These are phyloP conservation scores for Paratrypauchen microcephalus DNA, from an alignment of 2,797 vertebrate species.

Conservation along the genomic window DNA sequence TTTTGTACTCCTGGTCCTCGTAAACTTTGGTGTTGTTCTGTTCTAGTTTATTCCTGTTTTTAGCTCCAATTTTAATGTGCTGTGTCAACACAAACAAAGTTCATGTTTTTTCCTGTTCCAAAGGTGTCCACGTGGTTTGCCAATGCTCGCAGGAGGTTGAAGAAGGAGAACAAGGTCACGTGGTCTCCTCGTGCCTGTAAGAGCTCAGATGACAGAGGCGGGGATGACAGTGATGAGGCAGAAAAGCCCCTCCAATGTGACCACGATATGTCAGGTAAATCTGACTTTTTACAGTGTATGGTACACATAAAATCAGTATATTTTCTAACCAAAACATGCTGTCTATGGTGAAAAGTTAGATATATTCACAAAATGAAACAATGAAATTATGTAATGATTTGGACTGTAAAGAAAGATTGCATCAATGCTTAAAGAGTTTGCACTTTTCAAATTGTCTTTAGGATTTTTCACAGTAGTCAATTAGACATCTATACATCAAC, in stretches of 20 bases:
- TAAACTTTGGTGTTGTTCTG: background rate
- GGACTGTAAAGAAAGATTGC: background rate
- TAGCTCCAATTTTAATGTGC: background rate
- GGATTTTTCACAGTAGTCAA: too few species aligned
- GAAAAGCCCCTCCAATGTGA: slow-evolving; percentile 85
- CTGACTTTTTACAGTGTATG: background rate
- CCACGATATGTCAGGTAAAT: slow-evolving; percentile 82
- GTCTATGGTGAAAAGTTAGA: background rate
- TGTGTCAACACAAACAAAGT: background rate
- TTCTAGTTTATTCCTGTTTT: background rate
- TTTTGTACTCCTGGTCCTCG: background rate
- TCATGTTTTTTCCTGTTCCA: background rate
- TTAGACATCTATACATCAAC: too few species aligned
- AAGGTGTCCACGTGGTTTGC: slow-evolving; percentile 95
- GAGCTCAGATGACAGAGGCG: slow-evolving; percentile 88
- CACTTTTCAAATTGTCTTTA: too few species aligned
- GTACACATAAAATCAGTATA: background rate
- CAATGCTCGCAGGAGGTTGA: slow-evolving; percentile 88
- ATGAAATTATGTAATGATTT: background rate
- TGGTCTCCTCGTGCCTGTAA: slow-evolving; percentile 92
- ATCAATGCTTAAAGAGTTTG: too few species aligned
- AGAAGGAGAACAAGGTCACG: slow-evolving; percentile 94
- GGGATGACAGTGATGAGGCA: slow-evolving; percentile 86
- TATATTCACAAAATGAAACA: background rate
- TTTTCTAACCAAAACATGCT: background rate